phyloP scores from a whole-genome alignment of 2,888 invertebrate species.

The Cordylochernes scorpioides region DNA sequence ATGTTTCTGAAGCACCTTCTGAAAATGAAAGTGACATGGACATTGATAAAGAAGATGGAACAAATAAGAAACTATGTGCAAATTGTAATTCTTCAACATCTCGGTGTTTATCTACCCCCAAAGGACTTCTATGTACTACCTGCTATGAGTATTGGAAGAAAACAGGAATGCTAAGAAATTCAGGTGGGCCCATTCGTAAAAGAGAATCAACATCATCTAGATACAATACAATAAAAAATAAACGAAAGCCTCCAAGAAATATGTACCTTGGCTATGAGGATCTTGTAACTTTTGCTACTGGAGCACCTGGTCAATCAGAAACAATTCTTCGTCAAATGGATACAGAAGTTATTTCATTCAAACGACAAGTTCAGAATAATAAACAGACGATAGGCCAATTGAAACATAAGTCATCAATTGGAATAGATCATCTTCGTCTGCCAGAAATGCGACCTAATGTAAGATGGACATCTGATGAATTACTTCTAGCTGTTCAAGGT shows the following conservation, averaged over 20 bases:
- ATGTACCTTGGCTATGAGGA: conserved; percentile 95
- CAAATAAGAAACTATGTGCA: conserved; percentile 23
- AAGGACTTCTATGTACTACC: conserved; percentile 50
- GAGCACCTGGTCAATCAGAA: conserved; percentile 42
- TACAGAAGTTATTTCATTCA: conserved; percentile 71
- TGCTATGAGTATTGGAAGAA: conserved; percentile 58
- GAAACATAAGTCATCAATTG: conserved; percentile 41
- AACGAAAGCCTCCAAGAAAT: conserved; percentile 71
- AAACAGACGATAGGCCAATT: conserved; percentile 67
- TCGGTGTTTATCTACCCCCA: conserved; percentile 41
- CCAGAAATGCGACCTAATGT: conserved; percentile 43
- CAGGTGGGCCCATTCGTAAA: conserved; percentile 6
- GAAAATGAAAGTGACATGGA: conserved; percentile 49
- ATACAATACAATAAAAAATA: conserved; percentile 17
- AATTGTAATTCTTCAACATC: conserved; percentile 49
- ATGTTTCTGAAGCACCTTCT: conserved; percentile 52
- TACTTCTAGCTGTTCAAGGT: conserved; percentile 70
- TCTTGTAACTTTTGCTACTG: conserved; percentile 63
- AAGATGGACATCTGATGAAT: conserved; percentile 74
- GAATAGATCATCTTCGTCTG: conserved; percentile 34
- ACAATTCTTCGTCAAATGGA: conserved; percentile 71
- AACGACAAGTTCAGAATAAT: conserved; percentile 87
- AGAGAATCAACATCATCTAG: conserved; percentile 11
- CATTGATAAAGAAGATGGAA: conserved; percentile 40
- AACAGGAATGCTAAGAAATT: conserved; percentile 2